Evolutionary conservation across 2,797 vertebrate species (phyloP).

Genomic region (Columba guinea): DNA sequence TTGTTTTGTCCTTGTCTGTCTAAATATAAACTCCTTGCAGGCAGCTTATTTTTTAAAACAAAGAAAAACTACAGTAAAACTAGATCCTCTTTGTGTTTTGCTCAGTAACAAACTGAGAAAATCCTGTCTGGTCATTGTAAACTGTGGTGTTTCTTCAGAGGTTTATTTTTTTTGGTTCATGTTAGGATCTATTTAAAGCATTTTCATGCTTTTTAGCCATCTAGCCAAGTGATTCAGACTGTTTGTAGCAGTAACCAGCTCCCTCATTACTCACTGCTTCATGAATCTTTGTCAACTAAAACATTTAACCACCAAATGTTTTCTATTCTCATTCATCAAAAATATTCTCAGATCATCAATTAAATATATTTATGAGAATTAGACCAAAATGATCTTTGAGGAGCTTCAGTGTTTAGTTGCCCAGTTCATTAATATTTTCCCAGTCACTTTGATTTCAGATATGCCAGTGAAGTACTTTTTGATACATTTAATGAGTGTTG

Average conservation of each 20-base stretch:
- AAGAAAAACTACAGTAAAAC: not conserved
- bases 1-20: not conserved
- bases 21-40: not conserved
- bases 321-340: slow-evolving; percentile 14
- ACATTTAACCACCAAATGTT: not conserved
- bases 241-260: not conserved
- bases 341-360: not conserved
- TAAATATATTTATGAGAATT: slow-evolving; percentile 8
- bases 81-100: not conserved
- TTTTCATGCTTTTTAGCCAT: not conserved
- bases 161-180: not conserved
- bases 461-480: not conserved
- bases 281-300: not conserved
- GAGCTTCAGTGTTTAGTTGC: not conserved
- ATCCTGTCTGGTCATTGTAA: not conserved
- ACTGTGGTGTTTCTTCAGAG: not conserved
- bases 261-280: not conserved
- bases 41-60: not conserved
- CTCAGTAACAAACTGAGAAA: not conserved
- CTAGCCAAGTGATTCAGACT: not conserved
- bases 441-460: not conserved
- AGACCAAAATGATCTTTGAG: not conserved
- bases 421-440: not conserved
- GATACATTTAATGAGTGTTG: not conserved
- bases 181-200: not conserved